Evolutionary conservation across 1,140 invertebrate species (phyloP).

Genomic region (Helicoverpa zea): DNA sequence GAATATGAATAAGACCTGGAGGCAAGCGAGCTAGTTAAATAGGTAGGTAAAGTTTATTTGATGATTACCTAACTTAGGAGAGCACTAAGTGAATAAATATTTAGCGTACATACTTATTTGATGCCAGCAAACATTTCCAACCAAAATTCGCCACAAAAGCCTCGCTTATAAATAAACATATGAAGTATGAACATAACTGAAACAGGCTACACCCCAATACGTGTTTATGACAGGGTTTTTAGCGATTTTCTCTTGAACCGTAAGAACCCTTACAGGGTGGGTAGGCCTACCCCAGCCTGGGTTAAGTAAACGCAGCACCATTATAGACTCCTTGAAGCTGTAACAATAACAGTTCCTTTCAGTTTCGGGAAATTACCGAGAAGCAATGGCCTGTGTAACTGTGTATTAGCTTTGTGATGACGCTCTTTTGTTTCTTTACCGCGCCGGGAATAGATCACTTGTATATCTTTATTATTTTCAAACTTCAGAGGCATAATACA

Average conservation of each 20-base stretch:
- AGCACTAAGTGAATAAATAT: too few species aligned
- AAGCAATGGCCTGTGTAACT: background rate
- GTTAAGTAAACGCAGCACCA: slow-evolving; percentile 39
- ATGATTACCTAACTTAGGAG: too few species aligned
- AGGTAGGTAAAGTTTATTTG: too few species aligned
- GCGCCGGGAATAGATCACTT: too few species aligned
- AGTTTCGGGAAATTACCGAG: slow-evolving; percentile 12
- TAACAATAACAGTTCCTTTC: slow-evolving; percentile 25
- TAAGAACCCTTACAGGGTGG: slow-evolving; percentile 1
- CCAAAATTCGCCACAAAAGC: background rate
- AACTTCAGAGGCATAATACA: too few species aligned
- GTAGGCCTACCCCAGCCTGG: background rate
- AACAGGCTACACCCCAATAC: slow-evolving; percentile 5
- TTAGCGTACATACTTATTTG: background rate
- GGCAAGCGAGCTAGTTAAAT: too few species aligned
- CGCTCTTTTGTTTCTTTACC: background rate
- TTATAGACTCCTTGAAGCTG: slow-evolving; percentile 4
- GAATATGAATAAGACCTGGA: too few species aligned
- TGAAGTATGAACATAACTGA: background rate
- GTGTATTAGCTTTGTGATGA: background rate
- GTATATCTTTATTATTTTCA: too few species aligned
- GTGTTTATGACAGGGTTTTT: slow-evolving; percentile 46
- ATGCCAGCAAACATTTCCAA: background rate
- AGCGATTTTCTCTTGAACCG: slow-evolving; percentile 35
- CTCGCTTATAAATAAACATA: background rate